A percentile compares a stretch with the other conserved stretches of the same genome.
Conservation (phyloP, 2,113 vertebrate species). For the Notechis scutatus region DNA sequence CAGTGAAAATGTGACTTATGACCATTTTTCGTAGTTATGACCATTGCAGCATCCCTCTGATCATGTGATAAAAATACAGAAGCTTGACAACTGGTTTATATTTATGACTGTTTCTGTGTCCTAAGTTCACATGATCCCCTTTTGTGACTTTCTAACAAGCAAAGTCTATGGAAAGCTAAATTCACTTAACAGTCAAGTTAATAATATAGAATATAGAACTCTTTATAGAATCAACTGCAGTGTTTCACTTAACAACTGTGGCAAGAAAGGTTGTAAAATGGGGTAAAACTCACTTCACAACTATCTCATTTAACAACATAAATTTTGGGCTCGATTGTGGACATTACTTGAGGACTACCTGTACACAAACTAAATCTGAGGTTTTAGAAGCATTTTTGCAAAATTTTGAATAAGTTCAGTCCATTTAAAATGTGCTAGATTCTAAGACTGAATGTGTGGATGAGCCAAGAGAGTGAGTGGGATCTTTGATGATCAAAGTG, state of each 20-base stretch:
- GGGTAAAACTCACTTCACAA: too few species aligned
- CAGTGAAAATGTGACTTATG: neutral
- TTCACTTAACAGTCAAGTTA: too few species aligned
- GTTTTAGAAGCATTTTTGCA: neutral
- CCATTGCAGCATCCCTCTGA: neutral
- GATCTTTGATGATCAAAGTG: neutral
- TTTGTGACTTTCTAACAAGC: too few species aligned
- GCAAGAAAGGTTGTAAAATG: too few species aligned
- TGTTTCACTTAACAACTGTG: too few species aligned
- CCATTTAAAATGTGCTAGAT: neutral
- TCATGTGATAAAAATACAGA: neutral
- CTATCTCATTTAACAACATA: too few species aligned
- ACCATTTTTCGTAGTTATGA: neutral
- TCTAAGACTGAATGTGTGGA: neutral
- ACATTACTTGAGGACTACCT: too few species aligned
- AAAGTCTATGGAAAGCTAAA: too few species aligned
- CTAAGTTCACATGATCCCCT: neutral
- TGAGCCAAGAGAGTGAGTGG: neutral
- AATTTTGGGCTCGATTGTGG: too few species aligned
- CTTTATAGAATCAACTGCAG: too few species aligned
- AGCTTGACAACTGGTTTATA: neutral
- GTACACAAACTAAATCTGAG: neutral
- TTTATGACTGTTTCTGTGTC: neutral
- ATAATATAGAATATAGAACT: too few species aligned
- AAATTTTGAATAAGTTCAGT: neutral